phyloP scores from a whole-genome alignment of 2,113 vertebrate genomes.

The Sarotherodon lohbergeri region DNA sequence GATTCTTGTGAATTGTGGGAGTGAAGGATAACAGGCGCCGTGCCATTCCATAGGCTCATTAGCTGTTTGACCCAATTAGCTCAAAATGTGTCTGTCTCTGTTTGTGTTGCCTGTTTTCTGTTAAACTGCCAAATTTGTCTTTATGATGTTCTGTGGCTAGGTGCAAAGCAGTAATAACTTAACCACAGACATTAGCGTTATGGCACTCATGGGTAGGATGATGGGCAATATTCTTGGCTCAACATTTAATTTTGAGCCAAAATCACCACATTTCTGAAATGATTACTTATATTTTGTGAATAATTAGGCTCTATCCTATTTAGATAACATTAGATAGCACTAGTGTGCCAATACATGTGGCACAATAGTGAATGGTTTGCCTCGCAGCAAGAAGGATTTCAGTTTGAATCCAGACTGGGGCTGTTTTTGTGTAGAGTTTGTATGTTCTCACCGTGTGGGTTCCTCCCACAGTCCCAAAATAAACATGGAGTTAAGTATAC shows the following conservation, averaged over 20 bases:
- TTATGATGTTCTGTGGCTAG: not conserved
- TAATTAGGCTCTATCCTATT: fast-evolving
- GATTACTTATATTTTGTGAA: not conserved
- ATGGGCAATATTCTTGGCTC: not conserved
- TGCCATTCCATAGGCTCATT: not conserved
- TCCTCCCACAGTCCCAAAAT: not conserved
- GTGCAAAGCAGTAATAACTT: not conserved
- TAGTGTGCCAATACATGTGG: not conserved
- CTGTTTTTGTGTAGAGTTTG: not conserved
- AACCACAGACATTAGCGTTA: not conserved
- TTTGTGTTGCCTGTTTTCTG: not conserved
- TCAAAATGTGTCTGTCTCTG: not conserved
- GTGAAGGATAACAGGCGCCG: fast-evolving
- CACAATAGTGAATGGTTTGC: not conserved
- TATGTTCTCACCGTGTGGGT: not conserved
- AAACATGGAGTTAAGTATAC: not conserved
- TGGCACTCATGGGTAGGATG: not conserved
- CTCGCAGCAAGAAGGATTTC: not conserved
- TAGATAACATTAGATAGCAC: not conserved
- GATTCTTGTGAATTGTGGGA: not conserved
- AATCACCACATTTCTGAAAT: not conserved
- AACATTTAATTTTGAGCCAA: not conserved
- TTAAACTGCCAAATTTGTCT: not conserved
- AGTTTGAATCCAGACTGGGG: not conserved
- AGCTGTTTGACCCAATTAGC: not conserved